Evolutionary conservation across 2,797 vertebrate genomes (phyloP).

Genomic region (Oophaga sylvatica): DNA sequence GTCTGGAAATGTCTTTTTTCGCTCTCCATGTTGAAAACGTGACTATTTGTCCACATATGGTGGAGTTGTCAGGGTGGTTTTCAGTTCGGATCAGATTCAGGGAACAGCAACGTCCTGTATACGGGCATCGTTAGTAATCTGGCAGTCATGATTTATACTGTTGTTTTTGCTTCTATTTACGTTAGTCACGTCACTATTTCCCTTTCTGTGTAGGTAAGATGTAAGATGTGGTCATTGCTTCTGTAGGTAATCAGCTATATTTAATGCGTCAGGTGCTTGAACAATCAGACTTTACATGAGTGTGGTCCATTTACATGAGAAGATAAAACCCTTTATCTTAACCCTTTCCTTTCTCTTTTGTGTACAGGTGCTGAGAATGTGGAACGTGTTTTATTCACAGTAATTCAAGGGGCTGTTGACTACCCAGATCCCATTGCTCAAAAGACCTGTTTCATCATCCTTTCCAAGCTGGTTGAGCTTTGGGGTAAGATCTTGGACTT

Average conservation of each 20-base stretch:
- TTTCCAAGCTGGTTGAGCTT: constrained; percentile 92
- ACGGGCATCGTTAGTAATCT: too few relatives aligned
- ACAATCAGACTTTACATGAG: neutral
- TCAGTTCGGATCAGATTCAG: too few relatives aligned
- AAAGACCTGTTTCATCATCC: constrained; percentile 98
- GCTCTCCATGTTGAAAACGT: too few relatives aligned
- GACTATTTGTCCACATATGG: too few relatives aligned
- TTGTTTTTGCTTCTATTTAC: too few relatives aligned
- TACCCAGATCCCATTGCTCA: constrained; percentile 96
- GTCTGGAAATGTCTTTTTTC: too few relatives aligned
- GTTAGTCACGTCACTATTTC: too few relatives aligned
- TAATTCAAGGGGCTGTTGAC: constrained; percentile 96
- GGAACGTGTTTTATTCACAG: constrained; percentile 90
- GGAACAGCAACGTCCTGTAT: too few relatives aligned
- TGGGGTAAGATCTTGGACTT: constrained; percentile 83
- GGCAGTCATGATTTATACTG: too few relatives aligned
- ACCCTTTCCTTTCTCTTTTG: neutral
- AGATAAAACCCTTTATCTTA: neutral
- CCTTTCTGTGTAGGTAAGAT: too few relatives aligned
- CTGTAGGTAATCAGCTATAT: neutral
- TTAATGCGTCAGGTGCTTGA: neutral
- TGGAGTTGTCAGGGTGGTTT: too few relatives aligned
- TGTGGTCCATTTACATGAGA: neutral
- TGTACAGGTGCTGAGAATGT: constrained; percentile 88
- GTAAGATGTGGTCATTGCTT: too few relatives aligned